Evolutionary conservation across 1,140 invertebrate species (phyloP), one percentile per base, ranked within the genome.

Genomic region (Geopemphigus sp.): DNA sequence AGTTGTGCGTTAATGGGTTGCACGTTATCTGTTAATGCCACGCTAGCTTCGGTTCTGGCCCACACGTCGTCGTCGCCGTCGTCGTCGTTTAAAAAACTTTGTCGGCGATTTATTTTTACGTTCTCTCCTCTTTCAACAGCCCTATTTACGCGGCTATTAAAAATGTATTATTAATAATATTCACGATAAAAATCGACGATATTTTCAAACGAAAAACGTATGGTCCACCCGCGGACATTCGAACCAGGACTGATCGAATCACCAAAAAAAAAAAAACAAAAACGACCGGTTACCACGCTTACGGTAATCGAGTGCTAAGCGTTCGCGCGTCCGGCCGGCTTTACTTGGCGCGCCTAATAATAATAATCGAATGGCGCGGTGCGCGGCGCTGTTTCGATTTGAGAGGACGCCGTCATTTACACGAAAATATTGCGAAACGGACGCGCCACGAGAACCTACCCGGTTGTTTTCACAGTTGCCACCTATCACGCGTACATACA

Each of bases 1-100:
- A 50, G 57, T 12, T 39, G 54, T 78, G 59, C 57, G 56, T 78
- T 78, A 78, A 78, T 78, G 74, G 74, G 74, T 78, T 78, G 45
- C 74, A 78, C 74, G 74, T 78, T 78, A 78, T 78, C 74, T 63
- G 74, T 78, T 63, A 76, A 78, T 78, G 74, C 74, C 22, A 47
- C 50, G 59, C 57, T 78, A 50, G 74, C 56, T 61, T 61, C 39
- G 22, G 73, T 78, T 14, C 24, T 76, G 53, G 74, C 57, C 57
- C 74, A 78, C 74, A 78, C 74, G 56, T 74, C 54, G 70, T 50
- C 57, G 39, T 76, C 73, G 74, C 50, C 32, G 32, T 32, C 70
- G 57, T 47, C 57, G 39, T 76, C 73, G 74, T 63, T 63, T 78
- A 78, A 78, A 61, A 78, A 78, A 78, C 32, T 63, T 78, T 47